Conservation (phyloP, 2,113 vertebrate species). For the Ictalurus furcatus region DNA sequence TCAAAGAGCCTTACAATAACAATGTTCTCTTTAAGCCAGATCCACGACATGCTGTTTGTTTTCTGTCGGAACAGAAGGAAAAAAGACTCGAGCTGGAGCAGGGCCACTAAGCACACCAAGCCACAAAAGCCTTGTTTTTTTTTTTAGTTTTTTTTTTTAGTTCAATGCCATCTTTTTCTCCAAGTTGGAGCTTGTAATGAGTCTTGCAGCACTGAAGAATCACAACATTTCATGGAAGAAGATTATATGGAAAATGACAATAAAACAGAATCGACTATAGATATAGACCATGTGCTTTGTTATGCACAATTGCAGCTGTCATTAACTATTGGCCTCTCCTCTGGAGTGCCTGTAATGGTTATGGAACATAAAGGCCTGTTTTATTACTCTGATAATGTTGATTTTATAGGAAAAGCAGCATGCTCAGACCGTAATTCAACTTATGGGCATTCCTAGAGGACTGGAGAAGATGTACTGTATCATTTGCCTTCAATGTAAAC, state of each 20-base stretch:
- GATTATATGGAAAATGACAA: neutral
- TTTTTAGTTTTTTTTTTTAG: neutral
- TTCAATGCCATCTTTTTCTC: slow-evolving; percentile 7
- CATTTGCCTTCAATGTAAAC: slow-evolving; percentile 1
- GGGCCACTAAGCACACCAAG: slow-evolving; percentile 44
- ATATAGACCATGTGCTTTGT: slow-evolving; percentile 14
- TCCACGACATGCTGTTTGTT: slow-evolving; percentile 37
- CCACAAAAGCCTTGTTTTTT: slow-evolving; percentile 32
- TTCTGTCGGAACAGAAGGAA: slow-evolving; percentile 49
- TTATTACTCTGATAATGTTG: slow-evolving; percentile 59
- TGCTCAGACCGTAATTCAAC: slow-evolving; percentile 39
- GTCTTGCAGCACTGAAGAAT: neutral
- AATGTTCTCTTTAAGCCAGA: slow-evolving; percentile 40
- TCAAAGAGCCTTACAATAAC: slow-evolving; percentile 33
- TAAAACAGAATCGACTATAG: slow-evolving; percentile 14
- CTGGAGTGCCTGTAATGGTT: slow-evolving; percentile 35
- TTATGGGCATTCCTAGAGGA: slow-evolving; percentile 41
- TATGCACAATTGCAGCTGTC: slow-evolving; percentile 29
- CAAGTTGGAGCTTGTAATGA: neutral
- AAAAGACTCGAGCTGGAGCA: slow-evolving; percentile 39
- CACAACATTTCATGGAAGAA: slow-evolving; percentile 13
- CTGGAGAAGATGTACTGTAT: slow-evolving; percentile 27
- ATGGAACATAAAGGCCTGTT: slow-evolving; percentile 49
- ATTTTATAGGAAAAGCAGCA: slow-evolving; percentile 57
- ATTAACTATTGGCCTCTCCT: slow-evolving; percentile 38